Evolutionary conservation across 2,888 invertebrate genomes (phyloP), one percentile per base, ranked within the genome.

Genomic region (Phanerotoma sp.): DNA sequence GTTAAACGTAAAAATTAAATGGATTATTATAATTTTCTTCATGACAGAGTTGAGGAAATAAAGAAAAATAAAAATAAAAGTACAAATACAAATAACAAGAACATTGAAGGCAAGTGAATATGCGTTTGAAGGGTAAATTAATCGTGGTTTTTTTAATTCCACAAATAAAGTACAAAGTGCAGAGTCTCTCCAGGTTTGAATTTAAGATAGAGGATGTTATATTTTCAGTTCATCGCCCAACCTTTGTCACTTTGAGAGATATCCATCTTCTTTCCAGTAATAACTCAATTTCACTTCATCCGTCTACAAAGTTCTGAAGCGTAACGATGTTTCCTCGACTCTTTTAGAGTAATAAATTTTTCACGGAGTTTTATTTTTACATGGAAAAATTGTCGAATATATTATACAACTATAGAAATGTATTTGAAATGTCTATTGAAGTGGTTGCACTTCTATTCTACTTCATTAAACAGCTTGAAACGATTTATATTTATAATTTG

Each of bases 201-300:
- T 32, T 48, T 32, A 52, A 38, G 10, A 38, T 11, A 69, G 62
- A 58, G 58, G 35, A 58, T 58, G 63, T 68, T 66, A 62, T 55
- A 63, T 63, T 68, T 66, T 60, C 58, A 42, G 56, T 48, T 62
- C 58, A 56, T 49, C 56, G 57, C 38, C 56, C 38, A 58, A 48
- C 54, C 54, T 58, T 58, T 60, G 51, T 56, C 55, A 52, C 49
- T 45, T 35, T 50, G 45, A 38, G 55, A 52, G 35, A 53, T 53
- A 40, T 50, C 20, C 25, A 45, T 45, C 18, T 28, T 40, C 30
- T 20, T 35, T 40, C 37, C 49, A 10, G 40, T 47, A 25, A 50
- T 51, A 51, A 42, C 41, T 57, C 47, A 15, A 37, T 41, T 40
- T 50, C 44, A 30, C 22, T 20, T 42, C 30, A 49, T 41, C 42